Evolutionary conservation across 1,140 invertebrate genomes (phyloP).

Genomic region (Zaprionus vittiger): DNA sequence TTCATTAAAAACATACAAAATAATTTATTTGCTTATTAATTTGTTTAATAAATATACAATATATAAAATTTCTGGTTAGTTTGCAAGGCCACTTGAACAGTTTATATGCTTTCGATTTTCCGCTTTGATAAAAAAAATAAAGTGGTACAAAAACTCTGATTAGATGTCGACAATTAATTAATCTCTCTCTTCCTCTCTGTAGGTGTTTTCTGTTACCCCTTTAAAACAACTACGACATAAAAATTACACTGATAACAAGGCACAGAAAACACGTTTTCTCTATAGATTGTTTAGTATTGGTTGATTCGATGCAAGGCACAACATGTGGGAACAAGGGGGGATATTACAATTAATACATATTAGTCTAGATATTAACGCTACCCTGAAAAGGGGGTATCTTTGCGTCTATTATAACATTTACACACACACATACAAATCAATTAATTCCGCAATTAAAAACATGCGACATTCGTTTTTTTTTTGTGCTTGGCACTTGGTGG

Average conservation of each 20-base stretch:
- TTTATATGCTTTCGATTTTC: neutral
- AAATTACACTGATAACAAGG: slow-evolving; percentile 46
- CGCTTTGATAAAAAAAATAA: slow-evolving; percentile 21
- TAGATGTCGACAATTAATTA: slow-evolving; percentile 34
- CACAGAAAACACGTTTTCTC: slow-evolving; percentile 30
- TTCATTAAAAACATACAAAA: slow-evolving; percentile 81
- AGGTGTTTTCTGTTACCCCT: neutral
- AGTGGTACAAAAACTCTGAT: slow-evolving; percentile 45
- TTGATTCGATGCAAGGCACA: slow-evolving; percentile 47
- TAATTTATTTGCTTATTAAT: slow-evolving; percentile 83
- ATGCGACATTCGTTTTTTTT: slow-evolving; percentile 48
- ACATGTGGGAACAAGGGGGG: slow-evolving; percentile 7
- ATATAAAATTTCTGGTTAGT: slow-evolving; percentile 73
- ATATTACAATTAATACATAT: slow-evolving; percentile 45
- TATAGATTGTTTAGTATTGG: slow-evolving; percentile 28
- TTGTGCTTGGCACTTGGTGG: slow-evolving; percentile 67
- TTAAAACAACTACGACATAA: slow-evolving; percentile 23
- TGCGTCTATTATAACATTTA: slow-evolving; percentile 35
- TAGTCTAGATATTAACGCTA: slow-evolving; percentile 53
- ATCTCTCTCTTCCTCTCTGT: slow-evolving; percentile 7
- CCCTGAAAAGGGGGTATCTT: slow-evolving; percentile 1
- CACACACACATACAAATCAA: slow-evolving; percentile 43
- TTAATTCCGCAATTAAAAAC: slow-evolving; percentile 50
- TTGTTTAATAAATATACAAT: slow-evolving; percentile 82
- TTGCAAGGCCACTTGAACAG: slow-evolving; percentile 40